Evolutionary conservation across 2,888 invertebrate species (phyloP).

Genomic region (Dromius quadrimaculatus): DNA sequence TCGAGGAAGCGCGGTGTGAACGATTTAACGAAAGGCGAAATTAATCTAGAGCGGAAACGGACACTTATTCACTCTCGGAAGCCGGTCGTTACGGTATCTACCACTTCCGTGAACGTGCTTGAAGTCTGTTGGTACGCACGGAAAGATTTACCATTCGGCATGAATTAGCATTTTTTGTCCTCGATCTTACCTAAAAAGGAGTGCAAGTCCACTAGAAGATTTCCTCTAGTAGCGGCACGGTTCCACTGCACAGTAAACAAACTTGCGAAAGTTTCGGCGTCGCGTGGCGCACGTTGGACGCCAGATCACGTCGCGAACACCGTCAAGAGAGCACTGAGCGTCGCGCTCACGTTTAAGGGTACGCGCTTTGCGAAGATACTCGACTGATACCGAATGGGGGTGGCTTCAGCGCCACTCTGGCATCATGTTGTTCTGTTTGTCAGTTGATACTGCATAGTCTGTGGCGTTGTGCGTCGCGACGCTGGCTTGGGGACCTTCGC

Average conservation of each 20-base stretch:
- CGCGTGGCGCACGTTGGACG: constrained; percentile 4
- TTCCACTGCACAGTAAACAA: constrained; percentile 29
- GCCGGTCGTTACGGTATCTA: constrained; percentile 32
- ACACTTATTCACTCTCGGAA: constrained; percentile 40
- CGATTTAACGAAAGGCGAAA: constrained; percentile 45
- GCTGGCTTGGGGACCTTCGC: not conserved
- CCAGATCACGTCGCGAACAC: constrained; percentile 6
- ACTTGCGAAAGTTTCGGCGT: constrained; percentile 19
- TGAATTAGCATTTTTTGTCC: no score
- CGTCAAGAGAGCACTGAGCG: constrained; percentile 24
- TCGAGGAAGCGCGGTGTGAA: constrained; percentile 35
- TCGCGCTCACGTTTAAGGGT: constrained; percentile 56
- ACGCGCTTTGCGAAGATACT: constrained; percentile 47
- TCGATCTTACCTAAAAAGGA: constrained; percentile 17
- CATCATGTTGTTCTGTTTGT: constrained; percentile 49
- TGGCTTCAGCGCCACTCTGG: constrained; percentile 18
- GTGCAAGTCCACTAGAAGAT: constrained; percentile 15
- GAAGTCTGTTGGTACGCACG: constrained; percentile 39
- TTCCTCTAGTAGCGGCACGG: not conserved
- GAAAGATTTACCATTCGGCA: constrained; percentile 37
- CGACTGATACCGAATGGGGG: constrained; percentile 49
- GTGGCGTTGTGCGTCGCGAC: not conserved
- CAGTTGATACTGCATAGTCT: constrained; percentile 41
- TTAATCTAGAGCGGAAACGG: constrained; percentile 42
- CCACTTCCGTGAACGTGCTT: constrained; percentile 43